Conservation (phyloP, 2,888 invertebrate species). For the Drosophila emarginata region DNA sequence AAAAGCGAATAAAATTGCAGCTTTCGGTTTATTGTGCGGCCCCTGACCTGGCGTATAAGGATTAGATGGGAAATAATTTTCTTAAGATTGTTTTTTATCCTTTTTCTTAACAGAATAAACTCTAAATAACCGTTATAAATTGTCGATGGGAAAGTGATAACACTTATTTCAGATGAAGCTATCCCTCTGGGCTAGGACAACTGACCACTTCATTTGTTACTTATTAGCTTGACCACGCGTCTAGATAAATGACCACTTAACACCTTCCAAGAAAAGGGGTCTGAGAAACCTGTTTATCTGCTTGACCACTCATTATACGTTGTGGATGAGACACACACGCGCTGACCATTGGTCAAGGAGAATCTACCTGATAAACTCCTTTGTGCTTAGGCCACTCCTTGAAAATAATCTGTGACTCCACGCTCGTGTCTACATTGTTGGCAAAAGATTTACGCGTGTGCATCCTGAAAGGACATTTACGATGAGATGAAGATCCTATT, state of each 20-base stretch:
- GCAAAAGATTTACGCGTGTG: slow-evolving; percentile 40
- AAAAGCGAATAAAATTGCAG: slow-evolving; percentile 69
- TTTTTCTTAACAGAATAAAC: slow-evolving; percentile 21
- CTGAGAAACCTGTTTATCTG: slow-evolving; percentile 62
- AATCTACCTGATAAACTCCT: slow-evolving; percentile 25
- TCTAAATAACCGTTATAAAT: slow-evolving; percentile 68
- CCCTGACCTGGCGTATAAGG: slow-evolving; percentile 37
- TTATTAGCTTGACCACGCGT: slow-evolving; percentile 52
- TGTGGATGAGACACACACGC: slow-evolving; percentile 37
- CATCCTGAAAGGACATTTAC: not conserved
- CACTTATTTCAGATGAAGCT: slow-evolving; percentile 25
- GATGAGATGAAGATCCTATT: slow-evolving; percentile 50
- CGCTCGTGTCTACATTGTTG: slow-evolving; percentile 35
- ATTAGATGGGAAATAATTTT: slow-evolving; percentile 61
- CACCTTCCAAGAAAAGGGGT: slow-evolving; percentile 26
- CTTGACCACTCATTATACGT: slow-evolving; percentile 40
- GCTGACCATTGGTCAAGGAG: slow-evolving; percentile 65
- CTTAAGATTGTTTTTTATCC: slow-evolving; percentile 43
- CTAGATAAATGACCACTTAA: slow-evolving; percentile 30
- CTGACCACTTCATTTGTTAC: slow-evolving; percentile 49
- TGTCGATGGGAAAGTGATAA: slow-evolving; percentile 6
- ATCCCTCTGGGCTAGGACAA: not conserved
- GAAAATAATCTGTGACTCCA: slow-evolving; percentile 51
- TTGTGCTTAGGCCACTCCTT: slow-evolving; percentile 16
- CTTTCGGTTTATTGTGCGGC: slow-evolving; percentile 49